Evolutionary conservation across 2,113 vertebrate species (phyloP).

Genomic region (Sinocyclocheilus anophthalmus): DNA sequence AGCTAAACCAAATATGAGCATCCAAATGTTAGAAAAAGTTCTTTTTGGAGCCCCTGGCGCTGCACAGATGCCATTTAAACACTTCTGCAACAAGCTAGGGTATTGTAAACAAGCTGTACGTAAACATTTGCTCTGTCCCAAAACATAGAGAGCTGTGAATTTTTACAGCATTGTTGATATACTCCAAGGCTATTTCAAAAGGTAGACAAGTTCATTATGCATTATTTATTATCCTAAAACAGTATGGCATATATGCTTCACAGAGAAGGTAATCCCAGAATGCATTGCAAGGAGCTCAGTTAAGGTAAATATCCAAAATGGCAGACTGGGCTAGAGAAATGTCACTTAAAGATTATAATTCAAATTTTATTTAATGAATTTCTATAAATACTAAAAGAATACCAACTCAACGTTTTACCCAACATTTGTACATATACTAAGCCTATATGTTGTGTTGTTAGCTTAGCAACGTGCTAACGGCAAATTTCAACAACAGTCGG

Average conservation of each 20-base stretch:
- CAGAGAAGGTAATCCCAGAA: not conserved
- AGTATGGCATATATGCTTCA: not conserved
- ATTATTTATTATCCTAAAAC: conserved; percentile 13
- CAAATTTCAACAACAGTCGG: not conserved
- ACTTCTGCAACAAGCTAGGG: not conserved
- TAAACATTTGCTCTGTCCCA: conserved; percentile 13
- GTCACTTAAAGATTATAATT: not conserved
- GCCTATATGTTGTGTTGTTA: not conserved
- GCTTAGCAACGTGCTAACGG: not conserved
- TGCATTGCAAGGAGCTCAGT: not conserved
- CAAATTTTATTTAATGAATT: not conserved
- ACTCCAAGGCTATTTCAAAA: conserved; percentile 1
- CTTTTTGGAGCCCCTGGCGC: not conserved
- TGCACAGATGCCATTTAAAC: not conserved
- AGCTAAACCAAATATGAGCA: conserved; percentile 17
- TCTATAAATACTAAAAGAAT: too few species aligned
- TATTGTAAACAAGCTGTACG: conserved; percentile 24
- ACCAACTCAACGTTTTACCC: too few species aligned
- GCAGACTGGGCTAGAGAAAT: not conserved
- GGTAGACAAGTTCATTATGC: not conserved
- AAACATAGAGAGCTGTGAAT: not conserved
- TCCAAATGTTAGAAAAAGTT: conserved; percentile 27
- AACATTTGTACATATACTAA: too few species aligned
- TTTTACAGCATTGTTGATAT: not conserved
- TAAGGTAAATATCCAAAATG: not conserved